A percentile compares a stretch with the other conserved stretches of the same genome.
Evolutionary conservation across 2,113 vertebrate species (phyloP).

Genomic region (Nerophis ophidion): DNA sequence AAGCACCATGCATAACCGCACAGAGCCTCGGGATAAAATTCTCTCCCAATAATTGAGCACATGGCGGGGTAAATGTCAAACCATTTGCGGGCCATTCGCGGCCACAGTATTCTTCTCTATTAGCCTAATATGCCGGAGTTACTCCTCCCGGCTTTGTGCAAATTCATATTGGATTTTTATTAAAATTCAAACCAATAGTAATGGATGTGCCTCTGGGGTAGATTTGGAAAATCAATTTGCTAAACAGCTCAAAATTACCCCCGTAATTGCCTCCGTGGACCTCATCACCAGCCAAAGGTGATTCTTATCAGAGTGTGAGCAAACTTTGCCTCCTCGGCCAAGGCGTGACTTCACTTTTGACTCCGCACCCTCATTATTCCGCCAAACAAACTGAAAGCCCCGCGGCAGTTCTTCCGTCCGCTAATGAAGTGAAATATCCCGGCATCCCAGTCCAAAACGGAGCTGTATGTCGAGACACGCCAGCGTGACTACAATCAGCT

Average conservation of each 20-base stretch:
- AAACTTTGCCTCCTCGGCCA: constrained; percentile 42
- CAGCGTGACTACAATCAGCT: constrained; percentile 72
- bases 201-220: constrained; percentile 64
- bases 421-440: constrained; percentile 59
- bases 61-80: constrained; percentile 60
- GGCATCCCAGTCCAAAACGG: constrained; percentile 58
- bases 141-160: constrained; percentile 60
- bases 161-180: constrained; percentile 72
- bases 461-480: constrained; percentile 68
- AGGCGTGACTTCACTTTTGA: constrained; percentile 17
- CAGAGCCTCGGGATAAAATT: constrained; percentile 45
- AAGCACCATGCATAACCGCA: constrained; percentile 37
- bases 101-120: constrained; percentile 57
- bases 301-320: constrained; percentile 42
- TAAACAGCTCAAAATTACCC: constrained; percentile 65
- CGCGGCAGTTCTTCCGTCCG: constrained; percentile 38
- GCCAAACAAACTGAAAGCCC: constrained; percentile 40
- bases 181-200: constrained; percentile 64
- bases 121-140: constrained; percentile 58
- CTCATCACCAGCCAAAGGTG: constrained; percentile 55
- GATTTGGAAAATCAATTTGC: constrained; percentile 71
- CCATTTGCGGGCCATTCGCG: constrained; percentile 47
- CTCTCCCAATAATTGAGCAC: constrained; percentile 52
- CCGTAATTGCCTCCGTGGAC: constrained; percentile 61
- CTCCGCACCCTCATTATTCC: constrained; percentile 31